Percentiles rank a stretch among this genome's conserved stretches.
phyloP scores from a whole-genome alignment of 2,113 vertebrate genomes.

The Hemibagrus wyckioides region DNA sequence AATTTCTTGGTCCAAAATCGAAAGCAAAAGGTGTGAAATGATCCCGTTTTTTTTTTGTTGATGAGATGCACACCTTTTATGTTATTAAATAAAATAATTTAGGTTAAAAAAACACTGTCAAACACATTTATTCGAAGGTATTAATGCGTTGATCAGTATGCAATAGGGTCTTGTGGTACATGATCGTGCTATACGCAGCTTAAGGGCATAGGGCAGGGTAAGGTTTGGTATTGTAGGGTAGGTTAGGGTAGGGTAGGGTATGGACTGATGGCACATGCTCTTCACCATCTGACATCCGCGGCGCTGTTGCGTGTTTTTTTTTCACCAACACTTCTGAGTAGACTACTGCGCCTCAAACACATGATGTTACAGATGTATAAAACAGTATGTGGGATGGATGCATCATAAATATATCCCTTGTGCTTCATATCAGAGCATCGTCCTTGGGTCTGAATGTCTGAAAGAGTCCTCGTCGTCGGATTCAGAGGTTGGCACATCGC shows the following conservation, averaged over 20 bases:
- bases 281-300: slow-evolving; percentile 50
- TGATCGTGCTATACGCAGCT: slow-evolving; percentile 32
- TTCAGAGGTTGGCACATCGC: slow-evolving; percentile 84
- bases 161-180: slow-evolving; percentile 27
- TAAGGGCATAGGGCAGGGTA: slow-evolving; percentile 14
- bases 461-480: slow-evolving; percentile 88
- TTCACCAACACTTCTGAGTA: slow-evolving; percentile 9
- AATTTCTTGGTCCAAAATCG: neutral
- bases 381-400: slow-evolving; percentile 46
- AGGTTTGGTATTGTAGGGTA: neutral
- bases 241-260: neutral
- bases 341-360: slow-evolving; percentile 48
- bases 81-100: slow-evolving; percentile 17
- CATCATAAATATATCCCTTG: slow-evolving; percentile 48
- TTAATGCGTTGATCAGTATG: neutral
- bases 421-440: slow-evolving; percentile 80
- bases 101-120: slow-evolving; percentile 1
- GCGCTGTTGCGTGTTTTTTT: slow-evolving; percentile 45
- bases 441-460: slow-evolving; percentile 84
- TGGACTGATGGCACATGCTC: slow-evolving; percentile 44
- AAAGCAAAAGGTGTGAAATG: neutral
- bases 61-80: neutral
- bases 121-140: neutral
- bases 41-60: neutral
- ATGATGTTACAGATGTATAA: slow-evolving; percentile 31